Conservation (phyloP, 1,140 invertebrate genomes). For the Mylabris phalerata region DNA sequence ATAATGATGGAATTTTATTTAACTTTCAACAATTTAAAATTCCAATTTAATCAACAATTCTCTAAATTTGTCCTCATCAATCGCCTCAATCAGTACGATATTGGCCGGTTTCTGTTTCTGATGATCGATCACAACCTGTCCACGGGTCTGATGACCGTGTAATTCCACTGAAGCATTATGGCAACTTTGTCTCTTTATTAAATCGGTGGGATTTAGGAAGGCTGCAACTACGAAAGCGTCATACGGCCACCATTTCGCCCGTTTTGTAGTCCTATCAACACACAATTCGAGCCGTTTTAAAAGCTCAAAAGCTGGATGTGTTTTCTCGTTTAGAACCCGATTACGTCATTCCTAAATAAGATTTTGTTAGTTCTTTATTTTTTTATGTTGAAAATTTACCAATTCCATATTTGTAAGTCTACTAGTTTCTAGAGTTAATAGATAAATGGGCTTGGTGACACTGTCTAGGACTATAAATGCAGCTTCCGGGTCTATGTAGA, state of each 20-base stretch:
- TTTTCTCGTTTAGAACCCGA: slow-evolving; percentile 36
- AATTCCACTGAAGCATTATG: slow-evolving; percentile 53
- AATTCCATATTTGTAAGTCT: slow-evolving; percentile 46
- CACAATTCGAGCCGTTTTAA: slow-evolving; percentile 12
- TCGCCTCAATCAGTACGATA: slow-evolving; percentile 47
- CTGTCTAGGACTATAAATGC: slow-evolving; percentile 60
- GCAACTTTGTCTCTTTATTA: slow-evolving; percentile 30
- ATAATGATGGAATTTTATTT: no score
- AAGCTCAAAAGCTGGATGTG: slow-evolving; percentile 68
- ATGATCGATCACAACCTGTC: slow-evolving; percentile 47
- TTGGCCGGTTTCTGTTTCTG: slow-evolving; percentile 42
- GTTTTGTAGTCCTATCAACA: no score
- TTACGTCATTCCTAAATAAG: slow-evolving; percentile 51
- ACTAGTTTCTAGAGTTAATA: slow-evolving; percentile 61
- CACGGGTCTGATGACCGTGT: slow-evolving; percentile 50
- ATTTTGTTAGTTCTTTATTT: slow-evolving; percentile 45
- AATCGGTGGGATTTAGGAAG: slow-evolving; percentile 43
- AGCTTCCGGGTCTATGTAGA: slow-evolving; percentile 70
- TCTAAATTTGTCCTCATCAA: slow-evolving; percentile 33
- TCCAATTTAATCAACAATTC: no score
- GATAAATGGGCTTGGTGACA: slow-evolving; percentile 48
- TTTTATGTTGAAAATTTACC: slow-evolving; percentile 50
- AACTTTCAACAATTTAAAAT: no score
- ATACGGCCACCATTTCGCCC: slow-evolving; percentile 44
- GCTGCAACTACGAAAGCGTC: slow-evolving; percentile 51